These are phyloP conservation scores for Bombus sibiricus DNA, from an alignment of 1,140 invertebrate species.

Conservation along the genomic window DNA sequence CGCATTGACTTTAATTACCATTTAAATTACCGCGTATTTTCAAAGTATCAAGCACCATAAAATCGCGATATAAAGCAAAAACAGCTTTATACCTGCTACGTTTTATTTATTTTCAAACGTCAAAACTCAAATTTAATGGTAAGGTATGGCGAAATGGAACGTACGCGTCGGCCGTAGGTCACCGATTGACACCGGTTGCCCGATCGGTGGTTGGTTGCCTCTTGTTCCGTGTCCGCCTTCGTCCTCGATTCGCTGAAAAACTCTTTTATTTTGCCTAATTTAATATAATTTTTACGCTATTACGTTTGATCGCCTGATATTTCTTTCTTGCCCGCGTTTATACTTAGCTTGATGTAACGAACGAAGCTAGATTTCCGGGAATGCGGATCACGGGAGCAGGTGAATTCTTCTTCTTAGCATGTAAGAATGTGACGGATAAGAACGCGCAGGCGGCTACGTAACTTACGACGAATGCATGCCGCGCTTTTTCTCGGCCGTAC, in stretches of 20 bases:
- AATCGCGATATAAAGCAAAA: too few relatives aligned
- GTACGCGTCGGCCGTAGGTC: background rate
- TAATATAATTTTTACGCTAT: too few relatives aligned
- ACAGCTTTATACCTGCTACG: too few relatives aligned
- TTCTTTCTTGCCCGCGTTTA: background rate
- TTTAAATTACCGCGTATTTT: background rate
- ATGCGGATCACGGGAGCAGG: background rate
- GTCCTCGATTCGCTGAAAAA: background rate
- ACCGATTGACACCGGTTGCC: background rate
- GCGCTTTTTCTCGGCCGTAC: slow-evolving; percentile 35
- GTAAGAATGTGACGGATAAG: background rate
- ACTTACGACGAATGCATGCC: slow-evolving; percentile 37
- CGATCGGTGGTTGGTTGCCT: too few relatives aligned
- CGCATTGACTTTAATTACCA: too few relatives aligned
- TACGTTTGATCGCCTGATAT: background rate
- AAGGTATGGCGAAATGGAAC: too few relatives aligned
- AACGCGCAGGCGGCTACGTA: slow-evolving; percentile 4
- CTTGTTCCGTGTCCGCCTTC: background rate
- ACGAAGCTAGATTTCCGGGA: background rate
- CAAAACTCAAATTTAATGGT: too few relatives aligned
- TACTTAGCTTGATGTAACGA: too few relatives aligned
- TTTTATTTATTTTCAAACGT: too few relatives aligned
- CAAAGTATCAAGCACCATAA: too few relatives aligned
- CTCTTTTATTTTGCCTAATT: too few relatives aligned
- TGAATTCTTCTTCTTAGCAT: background rate